Conservation (phyloP, 1,140 invertebrate species). For the Bacillus rossius region DNA sequence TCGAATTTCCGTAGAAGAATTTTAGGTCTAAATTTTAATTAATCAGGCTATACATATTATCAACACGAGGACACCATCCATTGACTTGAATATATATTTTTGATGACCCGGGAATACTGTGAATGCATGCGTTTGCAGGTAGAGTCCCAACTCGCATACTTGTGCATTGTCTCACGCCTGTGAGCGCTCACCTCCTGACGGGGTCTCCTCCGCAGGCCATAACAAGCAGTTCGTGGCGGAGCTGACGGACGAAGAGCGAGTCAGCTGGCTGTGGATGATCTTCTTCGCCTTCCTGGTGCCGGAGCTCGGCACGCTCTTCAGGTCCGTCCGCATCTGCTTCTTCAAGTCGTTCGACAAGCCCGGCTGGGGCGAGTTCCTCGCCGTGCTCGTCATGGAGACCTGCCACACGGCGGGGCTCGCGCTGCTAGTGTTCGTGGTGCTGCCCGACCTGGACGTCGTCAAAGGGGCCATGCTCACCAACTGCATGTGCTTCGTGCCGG, state of each 20-base stretch:
- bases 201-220: conserved; percentile 67
- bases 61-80: too few relatives aligned
- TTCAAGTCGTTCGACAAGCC: conserved; percentile 80
- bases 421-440: conserved; percentile 76
- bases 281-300: conserved; percentile 80
- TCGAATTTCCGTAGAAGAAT: too few relatives aligned
- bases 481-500: conserved; percentile 85
- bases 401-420: conserved; percentile 79
- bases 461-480: conserved; percentile 92
- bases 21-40: too few relatives aligned
- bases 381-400: conserved; percentile 76
- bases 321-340: conserved; percentile 80
- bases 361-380: conserved; percentile 53
- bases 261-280: conserved; percentile 92
- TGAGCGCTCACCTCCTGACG: too few relatives aligned
- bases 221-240: conserved; percentile 75
- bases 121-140: too few relatives aligned
- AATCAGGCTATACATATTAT: too few relatives aligned
- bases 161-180: too few relatives aligned
- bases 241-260: conserved; percentile 72
- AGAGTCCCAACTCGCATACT: too few relatives aligned
- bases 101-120: too few relatives aligned
- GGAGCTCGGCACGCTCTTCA: conserved; percentile 77
- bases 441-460: conserved; percentile 87
- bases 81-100: too few relatives aligned